Percentiles rank a stretch among this genome's conserved stretches.
phyloP scores from a whole-genome alignment of 2,113 vertebrate genomes.

The Beaufortia kweichowensis region DNA sequence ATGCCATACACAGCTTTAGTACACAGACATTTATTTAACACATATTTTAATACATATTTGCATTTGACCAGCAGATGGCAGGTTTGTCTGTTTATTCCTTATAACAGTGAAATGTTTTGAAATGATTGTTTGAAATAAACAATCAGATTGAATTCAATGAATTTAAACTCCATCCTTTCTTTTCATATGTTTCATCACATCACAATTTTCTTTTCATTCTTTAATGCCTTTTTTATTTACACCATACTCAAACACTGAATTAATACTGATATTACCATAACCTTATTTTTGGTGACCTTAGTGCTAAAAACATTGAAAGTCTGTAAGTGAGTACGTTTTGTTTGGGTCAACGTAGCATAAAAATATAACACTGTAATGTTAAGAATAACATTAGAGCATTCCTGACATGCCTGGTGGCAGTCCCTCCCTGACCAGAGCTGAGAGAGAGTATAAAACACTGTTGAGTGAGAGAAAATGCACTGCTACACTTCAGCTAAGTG shows the following conservation, averaged over 20 bases:
- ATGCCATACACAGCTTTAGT: no score
- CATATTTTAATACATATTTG: no score
- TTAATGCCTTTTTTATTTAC: not conserved
- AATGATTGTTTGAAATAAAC: no score
- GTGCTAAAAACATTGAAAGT: not conserved
- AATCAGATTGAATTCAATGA: no score
- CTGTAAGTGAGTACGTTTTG: constrained; percentile 17
- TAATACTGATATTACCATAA: not conserved
- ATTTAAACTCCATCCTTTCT: no score
- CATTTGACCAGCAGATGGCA: no score
- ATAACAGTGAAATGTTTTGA: no score
- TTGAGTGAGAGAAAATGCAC: constrained; percentile 20
- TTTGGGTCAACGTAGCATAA: constrained; percentile 31
- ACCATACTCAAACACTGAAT: not conserved
- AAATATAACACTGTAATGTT: not conserved
- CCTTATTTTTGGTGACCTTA: not conserved
- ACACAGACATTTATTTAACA: no score
- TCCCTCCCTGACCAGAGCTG: constrained; percentile 59
- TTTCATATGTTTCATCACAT: no score
- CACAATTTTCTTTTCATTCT: no score
- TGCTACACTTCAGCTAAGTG: not conserved
- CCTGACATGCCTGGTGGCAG: constrained; percentile 66
- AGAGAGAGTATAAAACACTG: not conserved
- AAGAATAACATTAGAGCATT: constrained; percentile 69
- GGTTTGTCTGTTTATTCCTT: no score